Evolutionary conservation across 2,113 vertebrate genomes (phyloP).

Genomic region (Apistogramma diplotaenia): DNA sequence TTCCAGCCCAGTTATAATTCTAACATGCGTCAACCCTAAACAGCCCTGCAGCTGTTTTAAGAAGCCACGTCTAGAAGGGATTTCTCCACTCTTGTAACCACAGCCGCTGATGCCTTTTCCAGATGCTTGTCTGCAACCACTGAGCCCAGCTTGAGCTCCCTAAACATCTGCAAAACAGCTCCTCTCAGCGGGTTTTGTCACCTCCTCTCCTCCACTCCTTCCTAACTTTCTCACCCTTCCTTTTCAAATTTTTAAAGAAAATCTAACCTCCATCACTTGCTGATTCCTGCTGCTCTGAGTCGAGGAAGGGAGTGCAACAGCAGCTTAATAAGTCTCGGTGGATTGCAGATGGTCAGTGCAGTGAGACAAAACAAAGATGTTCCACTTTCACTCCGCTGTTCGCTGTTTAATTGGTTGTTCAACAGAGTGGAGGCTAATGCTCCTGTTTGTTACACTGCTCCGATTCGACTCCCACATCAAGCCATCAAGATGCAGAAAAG

Average conservation of each 20-base stretch:
- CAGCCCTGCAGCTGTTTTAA: conserved; percentile 51
- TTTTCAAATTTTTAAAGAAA: no score
- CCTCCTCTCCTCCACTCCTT: conserved; percentile 7
- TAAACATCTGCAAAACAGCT: conserved; percentile 40
- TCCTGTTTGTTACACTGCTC: neutral
- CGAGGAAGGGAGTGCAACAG: neutral
- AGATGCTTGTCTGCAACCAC: conserved; percentile 26
- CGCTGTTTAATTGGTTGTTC: conserved; percentile 6
- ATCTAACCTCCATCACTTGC: neutral
- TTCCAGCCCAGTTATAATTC: conserved; percentile 30
- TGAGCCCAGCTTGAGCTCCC: conserved; percentile 2
- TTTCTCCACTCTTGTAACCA: conserved; percentile 17
- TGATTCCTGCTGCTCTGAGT: neutral
- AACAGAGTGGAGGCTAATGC: neutral
- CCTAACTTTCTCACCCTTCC: neutral
- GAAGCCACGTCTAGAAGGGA: conserved; percentile 21
- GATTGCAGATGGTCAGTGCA: conserved; percentile 24
- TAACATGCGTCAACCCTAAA: conserved; percentile 14
- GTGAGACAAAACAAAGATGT: conserved; percentile 25
- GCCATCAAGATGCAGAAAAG: neutral
- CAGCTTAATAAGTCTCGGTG: neutral
- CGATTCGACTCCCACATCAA: neutral
- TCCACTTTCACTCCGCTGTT: conserved; percentile 11
- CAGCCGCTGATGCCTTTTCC: conserved; percentile 27
- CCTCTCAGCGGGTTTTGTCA: conserved; percentile 35